Evolutionary conservation across 1,140 invertebrate genomes (phyloP), one percentile per base, ranked within the genome.

Genomic region (Drosophila sp.): DNA sequence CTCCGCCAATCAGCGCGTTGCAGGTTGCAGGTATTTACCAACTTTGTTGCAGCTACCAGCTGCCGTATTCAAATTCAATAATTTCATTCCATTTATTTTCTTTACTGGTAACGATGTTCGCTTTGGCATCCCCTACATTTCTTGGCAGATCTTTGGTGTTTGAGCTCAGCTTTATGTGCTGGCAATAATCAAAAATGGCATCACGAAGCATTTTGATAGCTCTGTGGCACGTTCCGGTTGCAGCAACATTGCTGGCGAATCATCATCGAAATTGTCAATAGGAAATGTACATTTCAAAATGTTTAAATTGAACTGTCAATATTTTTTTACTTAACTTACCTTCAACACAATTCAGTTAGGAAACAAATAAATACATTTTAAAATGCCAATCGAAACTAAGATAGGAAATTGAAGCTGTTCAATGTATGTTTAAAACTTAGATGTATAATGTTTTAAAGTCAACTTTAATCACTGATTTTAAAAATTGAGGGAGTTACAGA

Each of bases 51-150:
- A 38, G 4, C 36, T 40, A 16, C 34, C 29, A 25, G 56, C 64
- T 77, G 64, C 72, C 74, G 74, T 61, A 79, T 79, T 79, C 76
- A 79, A 79, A 79, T 79, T 79, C 76, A 79, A 79, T 79, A 79
- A 78, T 79, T 78, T 79, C 7, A 29, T 29, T 29, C 43, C 9
- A 62, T 64, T 51, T 54, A 40, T 62, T 57, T 18, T 56, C 6
- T 29, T 29, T 2, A 46, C 66, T 79, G 58, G 78, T 21, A 21
- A 21, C 21, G 21, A 21, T 21, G 21, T 21, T 79, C 62, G 78
- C 27, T 29, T 29, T 64, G 76, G 69, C 58, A 70, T 69, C 73
- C 69, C 46, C 48, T 63, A 78, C 51, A 73, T 62, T 59, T 78
- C 71, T 74, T 57, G 51, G 67, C 70, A 67, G 66, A 38, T 57